Conservation (phyloP, 2,888 invertebrate species). For the Metallyticus violacea region DNA sequence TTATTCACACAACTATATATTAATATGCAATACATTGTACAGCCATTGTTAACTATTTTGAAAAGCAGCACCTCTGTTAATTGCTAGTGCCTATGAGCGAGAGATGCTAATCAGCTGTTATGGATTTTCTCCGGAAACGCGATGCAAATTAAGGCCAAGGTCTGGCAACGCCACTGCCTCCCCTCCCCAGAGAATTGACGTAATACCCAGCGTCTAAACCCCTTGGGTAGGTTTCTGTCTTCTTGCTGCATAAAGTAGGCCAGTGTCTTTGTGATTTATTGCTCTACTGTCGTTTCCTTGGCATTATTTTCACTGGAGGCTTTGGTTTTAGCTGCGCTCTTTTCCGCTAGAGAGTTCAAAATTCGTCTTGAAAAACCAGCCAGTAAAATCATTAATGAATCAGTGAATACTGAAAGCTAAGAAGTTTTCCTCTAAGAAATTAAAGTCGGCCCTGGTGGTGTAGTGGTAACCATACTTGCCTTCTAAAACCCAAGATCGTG, state of each 20-base stretch:
- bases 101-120: neutral
- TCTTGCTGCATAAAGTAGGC: neutral
- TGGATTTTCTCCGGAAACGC: neutral
- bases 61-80: neutral
- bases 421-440: too few species aligned
- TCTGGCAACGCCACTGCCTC: neutral
- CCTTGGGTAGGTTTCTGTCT: neutral
- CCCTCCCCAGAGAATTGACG: neutral
- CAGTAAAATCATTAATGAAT: too few species aligned
- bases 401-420: too few species aligned
- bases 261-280: neutral
- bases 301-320: neutral
- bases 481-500: too few species aligned
- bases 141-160: neutral
- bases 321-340: too few species aligned
- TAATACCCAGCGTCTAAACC: neutral
- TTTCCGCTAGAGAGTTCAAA: neutral
- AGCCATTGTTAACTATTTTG: too few species aligned
- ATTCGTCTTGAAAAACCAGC: neutral
- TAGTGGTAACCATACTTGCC: too few species aligned
- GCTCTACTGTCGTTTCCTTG: neutral
- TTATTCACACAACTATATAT: too few species aligned
- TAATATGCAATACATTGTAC: too few species aligned
- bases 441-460: too few species aligned
- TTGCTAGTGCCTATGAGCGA: neutral